phyloP scores from a whole-genome alignment of 2,797 vertebrate species.

The Hoplostethus mediterraneus region DNA sequence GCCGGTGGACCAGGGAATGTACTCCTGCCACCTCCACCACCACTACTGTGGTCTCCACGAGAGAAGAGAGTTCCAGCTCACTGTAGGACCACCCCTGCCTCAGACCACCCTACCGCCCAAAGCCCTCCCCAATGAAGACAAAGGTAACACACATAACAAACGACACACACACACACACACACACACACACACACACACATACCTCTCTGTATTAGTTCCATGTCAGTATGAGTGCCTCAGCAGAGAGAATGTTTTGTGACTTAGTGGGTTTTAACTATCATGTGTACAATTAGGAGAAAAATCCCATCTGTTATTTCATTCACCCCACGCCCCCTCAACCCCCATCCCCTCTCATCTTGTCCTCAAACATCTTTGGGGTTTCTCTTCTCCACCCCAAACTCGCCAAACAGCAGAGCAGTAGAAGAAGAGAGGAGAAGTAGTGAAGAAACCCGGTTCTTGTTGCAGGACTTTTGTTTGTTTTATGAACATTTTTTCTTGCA shows the following conservation, averaged over 20 bases:
- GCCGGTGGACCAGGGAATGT: slow-evolving; percentile 90
- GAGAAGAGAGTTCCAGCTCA: slow-evolving; percentile 89
- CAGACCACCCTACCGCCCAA: slow-evolving; percentile 63
- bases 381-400: slow-evolving; percentile 10
- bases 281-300: slow-evolving; percentile 31
- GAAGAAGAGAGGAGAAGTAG: slow-evolving; percentile 8
- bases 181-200: background rate
- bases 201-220: background rate
- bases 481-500: slow-evolving; percentile 58
- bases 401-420: slow-evolving; percentile 33
- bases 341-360: slow-evolving; percentile 5
- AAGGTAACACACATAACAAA: slow-evolving; percentile 63
- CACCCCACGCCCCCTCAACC: background rate
- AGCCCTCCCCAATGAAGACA: slow-evolving; percentile 73
- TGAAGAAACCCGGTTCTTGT: slow-evolving; percentile 21
- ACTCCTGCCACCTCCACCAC: slow-evolving; percentile 97
- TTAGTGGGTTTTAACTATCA: slow-evolving; percentile 37
- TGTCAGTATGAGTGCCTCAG: background rate
- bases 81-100: slow-evolving; percentile 76
- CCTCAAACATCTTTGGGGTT: slow-evolving; percentile 28
- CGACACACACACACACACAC: slow-evolving; percentile 25
- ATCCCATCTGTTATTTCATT: slow-evolving; percentile 63
- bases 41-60: slow-evolving; percentile 97
- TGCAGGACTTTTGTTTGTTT: slow-evolving; percentile 59
- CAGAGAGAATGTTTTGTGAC: slow-evolving; percentile 48